Conservation (phyloP, 2,797 vertebrate species). For the Mastacembelus armatus region DNA sequence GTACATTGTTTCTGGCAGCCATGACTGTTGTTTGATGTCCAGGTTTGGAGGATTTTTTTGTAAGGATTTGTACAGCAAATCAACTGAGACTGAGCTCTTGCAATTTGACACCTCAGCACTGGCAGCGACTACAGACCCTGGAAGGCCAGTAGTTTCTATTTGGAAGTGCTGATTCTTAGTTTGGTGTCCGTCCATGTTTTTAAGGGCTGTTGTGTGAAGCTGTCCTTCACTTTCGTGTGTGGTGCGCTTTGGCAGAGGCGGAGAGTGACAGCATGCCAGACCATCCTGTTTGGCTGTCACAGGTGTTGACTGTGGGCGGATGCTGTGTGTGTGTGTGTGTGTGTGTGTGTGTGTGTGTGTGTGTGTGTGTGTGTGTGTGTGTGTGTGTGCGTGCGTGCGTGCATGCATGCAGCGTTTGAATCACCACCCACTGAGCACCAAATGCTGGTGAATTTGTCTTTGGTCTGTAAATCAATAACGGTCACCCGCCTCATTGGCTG, state of each 20-base stretch:
- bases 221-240: slow-evolving; percentile 57
- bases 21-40: background rate
- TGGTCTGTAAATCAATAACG: slow-evolving; percentile 50
- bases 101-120: slow-evolving; percentile 38
- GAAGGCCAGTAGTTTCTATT: slow-evolving; percentile 50
- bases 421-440: slow-evolving; percentile 62
- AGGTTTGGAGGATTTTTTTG: background rate
- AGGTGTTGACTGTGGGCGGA: slow-evolving; percentile 76
- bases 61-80: slow-evolving; percentile 14
- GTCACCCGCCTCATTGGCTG: slow-evolving; percentile 47
- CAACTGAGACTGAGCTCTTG: slow-evolving; percentile 7
- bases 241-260: slow-evolving; percentile 62
- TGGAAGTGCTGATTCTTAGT: slow-evolving; percentile 47
- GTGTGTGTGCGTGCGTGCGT: too few species aligned
- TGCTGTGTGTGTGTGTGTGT: slow-evolving; percentile 31
- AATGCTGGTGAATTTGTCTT: slow-evolving; percentile 59
- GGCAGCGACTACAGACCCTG: slow-evolving; percentile 21
- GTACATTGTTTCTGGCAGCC: slow-evolving; percentile 25
- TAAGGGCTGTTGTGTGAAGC: slow-evolving; percentile 43
- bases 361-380: slow-evolving; percentile 28
- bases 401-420: slow-evolving; percentile 38
- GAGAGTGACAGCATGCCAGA: slow-evolving; percentile 70
- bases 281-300: slow-evolving; percentile 65
- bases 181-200: slow-evolving; percentile 49
- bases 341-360: slow-evolving; percentile 38